Evolutionary conservation across 2,888 invertebrate species (phyloP).

Genomic region (Notocelia uddmanniana): DNA sequence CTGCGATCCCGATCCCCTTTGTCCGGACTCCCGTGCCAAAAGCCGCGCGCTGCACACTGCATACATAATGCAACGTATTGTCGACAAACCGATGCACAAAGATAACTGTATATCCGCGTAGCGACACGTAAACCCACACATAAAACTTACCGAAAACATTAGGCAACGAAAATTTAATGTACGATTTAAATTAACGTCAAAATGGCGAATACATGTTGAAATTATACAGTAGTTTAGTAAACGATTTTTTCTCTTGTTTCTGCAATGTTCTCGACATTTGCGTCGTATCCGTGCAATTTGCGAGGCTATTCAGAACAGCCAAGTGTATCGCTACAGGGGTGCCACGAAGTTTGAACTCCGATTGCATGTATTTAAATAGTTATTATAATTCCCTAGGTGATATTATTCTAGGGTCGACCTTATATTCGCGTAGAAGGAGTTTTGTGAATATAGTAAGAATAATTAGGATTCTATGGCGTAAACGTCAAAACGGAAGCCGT

Average conservation of each 20-base stretch:
- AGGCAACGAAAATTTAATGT: background rate
- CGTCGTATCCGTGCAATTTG: constrained; percentile 26
- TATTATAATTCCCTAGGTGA: background rate
- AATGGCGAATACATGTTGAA: constrained; percentile 46
- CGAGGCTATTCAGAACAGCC: background rate
- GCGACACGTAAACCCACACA: constrained; percentile 39
- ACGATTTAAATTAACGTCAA: background rate
- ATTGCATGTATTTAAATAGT: background rate
- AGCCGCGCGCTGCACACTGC: constrained; percentile 61
- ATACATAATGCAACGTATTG: constrained; percentile 67
- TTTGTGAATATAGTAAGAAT: constrained; percentile 17
- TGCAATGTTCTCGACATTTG: constrained; percentile 32
- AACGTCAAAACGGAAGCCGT: constrained; percentile 43
- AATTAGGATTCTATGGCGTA: constrained; percentile 35
- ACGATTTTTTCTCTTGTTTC: constrained; percentile 26
- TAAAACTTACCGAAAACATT: constrained; percentile 43
- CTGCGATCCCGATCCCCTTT: constrained; percentile 69
- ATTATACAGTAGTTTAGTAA: constrained; percentile 61
- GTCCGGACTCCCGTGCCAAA: constrained; percentile 73
- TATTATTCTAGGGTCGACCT: background rate
- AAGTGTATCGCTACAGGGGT: background rate
- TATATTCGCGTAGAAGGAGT: background rate
- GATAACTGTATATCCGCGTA: constrained; percentile 63
- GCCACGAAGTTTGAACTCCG: background rate
- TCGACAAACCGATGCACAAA: constrained; percentile 66